Conservation (phyloP, 2,113 vertebrate species). For the Clarias batrachus region DNA sequence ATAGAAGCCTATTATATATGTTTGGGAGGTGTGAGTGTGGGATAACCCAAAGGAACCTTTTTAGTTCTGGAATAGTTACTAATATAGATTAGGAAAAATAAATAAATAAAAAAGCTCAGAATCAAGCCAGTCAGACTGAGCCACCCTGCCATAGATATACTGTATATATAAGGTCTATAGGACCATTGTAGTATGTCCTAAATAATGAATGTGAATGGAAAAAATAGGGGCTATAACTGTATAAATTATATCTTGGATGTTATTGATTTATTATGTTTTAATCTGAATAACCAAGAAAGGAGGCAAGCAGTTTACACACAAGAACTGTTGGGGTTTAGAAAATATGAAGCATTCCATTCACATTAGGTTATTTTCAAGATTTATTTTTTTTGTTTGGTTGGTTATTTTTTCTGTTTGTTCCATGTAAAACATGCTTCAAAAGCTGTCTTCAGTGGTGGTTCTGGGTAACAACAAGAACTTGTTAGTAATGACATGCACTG, state of each 20-base stretch:
- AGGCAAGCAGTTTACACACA: not conserved
- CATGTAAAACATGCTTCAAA: not conserved
- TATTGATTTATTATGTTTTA: not conserved
- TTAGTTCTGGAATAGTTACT: too few species aligned
- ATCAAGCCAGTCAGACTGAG: not conserved
- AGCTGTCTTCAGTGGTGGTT: not conserved
- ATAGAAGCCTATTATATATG: not conserved
- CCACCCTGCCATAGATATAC: not conserved
- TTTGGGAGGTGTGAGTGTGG: not conserved
- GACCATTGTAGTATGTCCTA: not conserved
- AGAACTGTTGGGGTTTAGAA: not conserved
- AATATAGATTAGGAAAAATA: too few species aligned
- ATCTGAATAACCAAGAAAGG: not conserved
- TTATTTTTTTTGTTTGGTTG: not conserved
- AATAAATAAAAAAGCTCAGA: too few species aligned
- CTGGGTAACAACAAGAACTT: not conserved
- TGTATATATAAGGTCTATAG: not conserved
- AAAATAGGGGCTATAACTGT: not conserved
- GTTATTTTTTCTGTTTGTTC: not conserved
- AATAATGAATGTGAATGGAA: not conserved
- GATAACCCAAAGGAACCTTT: not conserved
- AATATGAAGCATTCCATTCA: not conserved
- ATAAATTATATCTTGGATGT: not conserved
- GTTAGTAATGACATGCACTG: not conserved
- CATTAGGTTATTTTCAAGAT: not conserved